Evolutionary conservation across 1,140 invertebrate genomes (phyloP), one percentile per base, ranked within the genome.

Genomic region (Philotrypesis tridentata): DNA sequence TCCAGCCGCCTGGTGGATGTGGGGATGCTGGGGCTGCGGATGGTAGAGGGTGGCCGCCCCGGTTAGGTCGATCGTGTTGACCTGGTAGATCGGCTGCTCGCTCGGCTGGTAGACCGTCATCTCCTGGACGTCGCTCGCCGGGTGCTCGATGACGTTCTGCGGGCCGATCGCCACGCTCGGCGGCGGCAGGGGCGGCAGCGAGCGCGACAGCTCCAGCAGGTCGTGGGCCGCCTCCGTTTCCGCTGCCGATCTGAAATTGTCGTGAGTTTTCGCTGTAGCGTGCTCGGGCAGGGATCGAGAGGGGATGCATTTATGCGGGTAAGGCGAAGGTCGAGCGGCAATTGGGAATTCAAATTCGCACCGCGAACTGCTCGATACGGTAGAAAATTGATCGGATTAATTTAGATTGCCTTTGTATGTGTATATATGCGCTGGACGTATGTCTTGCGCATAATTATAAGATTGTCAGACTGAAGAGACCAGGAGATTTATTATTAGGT

Each of bases 181-280:
- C 0, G 94, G 94, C 33, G 95, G 94, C 14, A 96, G 90, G 0
- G 96, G 95, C 0, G 96, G 96, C 77, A 96, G 87, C 60, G 96
- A 96, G 78, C 96, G 94, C 3, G 96, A 96, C 14, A 97, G 91
- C 80, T 96, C 96, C 21, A 97, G 90, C n/a, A 97, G 92, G 87
- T 97, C 96, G 86, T 97, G 96, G 1, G 96, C 96, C 6, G 96
- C 96, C 91, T 96, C 96, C 1, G 95, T 96, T 88, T 97, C 96
- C 85, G 96, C 96, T 1, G 94, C 93, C 70, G 95, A 95, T 79
- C 95, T 92, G 33, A 37, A 37, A 37, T 5, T 37, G 9, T 37
- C 9, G 9, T 37, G 33, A n/a, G n/a, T n/a, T n/a, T n/a, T n/a
- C n/a, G n/a, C n/a, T n/a, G n/a, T n/a, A n/a, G n/a, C n/a, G n/a